These are phyloP conservation scores for Gymnocheta viridis DNA, from an alignment of 2,888 invertebrate species.

Conservation along the genomic window DNA sequence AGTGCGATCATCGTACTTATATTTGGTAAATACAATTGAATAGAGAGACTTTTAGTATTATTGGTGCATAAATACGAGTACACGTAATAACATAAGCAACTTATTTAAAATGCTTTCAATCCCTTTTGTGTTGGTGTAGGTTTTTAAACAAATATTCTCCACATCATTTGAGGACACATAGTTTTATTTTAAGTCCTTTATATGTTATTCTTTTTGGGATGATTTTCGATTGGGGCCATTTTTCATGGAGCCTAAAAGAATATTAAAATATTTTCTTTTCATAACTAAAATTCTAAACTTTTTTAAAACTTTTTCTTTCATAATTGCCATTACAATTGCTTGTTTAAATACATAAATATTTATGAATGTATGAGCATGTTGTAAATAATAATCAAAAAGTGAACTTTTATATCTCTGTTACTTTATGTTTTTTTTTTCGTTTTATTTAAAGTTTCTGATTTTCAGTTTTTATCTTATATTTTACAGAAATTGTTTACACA, in stretches of 20 bases:
- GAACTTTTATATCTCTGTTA: slow-evolving; percentile 54
- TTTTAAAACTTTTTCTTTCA: background rate
- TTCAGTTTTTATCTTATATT: slow-evolving; percentile 68
- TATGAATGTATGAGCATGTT: slow-evolving; percentile 10
- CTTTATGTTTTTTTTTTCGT: slow-evolving; percentile 30
- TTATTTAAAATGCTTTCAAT: too few relatives aligned
- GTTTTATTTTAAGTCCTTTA: too few relatives aligned
- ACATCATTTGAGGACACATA: too few relatives aligned
- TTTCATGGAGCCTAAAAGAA: background rate
- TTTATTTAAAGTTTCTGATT: slow-evolving; percentile 57
- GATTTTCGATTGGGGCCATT: too few relatives aligned
- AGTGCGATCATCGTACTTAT: too few relatives aligned
- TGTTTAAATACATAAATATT: background rate
- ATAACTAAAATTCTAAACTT: slow-evolving; percentile 35
- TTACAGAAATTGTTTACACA: slow-evolving; percentile 71
- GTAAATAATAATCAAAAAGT: slow-evolving; percentile 52
- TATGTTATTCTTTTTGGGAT: too few relatives aligned
- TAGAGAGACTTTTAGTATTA: too few relatives aligned
- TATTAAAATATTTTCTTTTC: slow-evolving; percentile 25
- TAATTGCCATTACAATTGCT: slow-evolving; percentile 41
- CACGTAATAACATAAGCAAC: too few relatives aligned
- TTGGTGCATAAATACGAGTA: too few relatives aligned
- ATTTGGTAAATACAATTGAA: too few relatives aligned
- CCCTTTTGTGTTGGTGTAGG: too few relatives aligned
- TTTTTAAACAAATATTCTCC: too few relatives aligned